Evolutionary conservation across 2,888 invertebrate genomes (phyloP), one percentile per base, ranked within the genome.

Genomic region (Diarsia dahlii): DNA sequence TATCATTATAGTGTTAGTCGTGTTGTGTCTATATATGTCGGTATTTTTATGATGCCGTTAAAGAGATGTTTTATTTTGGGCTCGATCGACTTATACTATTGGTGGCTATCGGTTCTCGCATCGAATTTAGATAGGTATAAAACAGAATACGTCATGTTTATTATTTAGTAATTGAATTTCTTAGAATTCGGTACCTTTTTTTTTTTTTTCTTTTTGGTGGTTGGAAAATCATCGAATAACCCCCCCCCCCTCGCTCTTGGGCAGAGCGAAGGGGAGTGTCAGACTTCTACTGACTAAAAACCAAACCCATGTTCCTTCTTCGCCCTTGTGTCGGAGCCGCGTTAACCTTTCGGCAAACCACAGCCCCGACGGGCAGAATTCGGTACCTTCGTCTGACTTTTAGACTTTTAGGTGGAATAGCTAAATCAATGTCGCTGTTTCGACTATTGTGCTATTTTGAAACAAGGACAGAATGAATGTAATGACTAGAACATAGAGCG

Each of bases 41-140:
- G 62, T 80, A 77, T 82, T 82, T 87, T 74, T 86, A 79, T 70
- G 62, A 63, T 66, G 58, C 39, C 64, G 46, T 78, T 72, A 79
- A 78, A 84, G 70, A 62, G 34, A 71, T 54, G 64, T 74, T 84
- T 78, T 74, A 80, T 76, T 84, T 85, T 67, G 20, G 72, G 54
- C n/a, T 54, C 48, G 13, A n/a, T 71, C 46, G 65, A 65, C 54
- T 69, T 84, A n/a, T 18, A 74, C 8, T 74, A 63, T 72, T 60
- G 39, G 54, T 56, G 62, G 28, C 58, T 76, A 71, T 73, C 34
- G 39, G 28, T 64, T 82, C 60, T 81, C 28, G 52, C 56, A 34
- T 52, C 63, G 9, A 58, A 72, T 65, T 83, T 45, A 62, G 62
- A 34, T 60, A 58, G 48, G 65, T 71, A 76, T 66, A 39, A 63